Evolutionary conservation across 92 coral and sea anemone genomes (phyloP), one percentile per base, ranked within the genome.

Genomic region (Actinernus sp.): DNA sequence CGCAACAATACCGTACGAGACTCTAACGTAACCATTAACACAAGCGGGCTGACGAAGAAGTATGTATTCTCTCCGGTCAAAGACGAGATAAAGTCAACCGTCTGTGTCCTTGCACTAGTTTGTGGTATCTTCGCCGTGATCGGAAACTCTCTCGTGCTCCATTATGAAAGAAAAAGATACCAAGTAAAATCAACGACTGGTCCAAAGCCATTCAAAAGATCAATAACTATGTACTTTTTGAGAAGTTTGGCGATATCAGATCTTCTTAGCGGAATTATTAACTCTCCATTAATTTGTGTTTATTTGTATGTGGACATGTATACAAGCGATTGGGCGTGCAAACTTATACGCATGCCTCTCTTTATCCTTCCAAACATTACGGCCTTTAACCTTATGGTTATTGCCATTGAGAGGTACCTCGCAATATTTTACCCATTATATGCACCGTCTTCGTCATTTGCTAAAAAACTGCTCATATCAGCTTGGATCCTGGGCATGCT

Each of bases 211-310:
- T n/a, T n/a, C n/a, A n/a, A 58, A 13, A 18, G 65, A 9, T 39
- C 65, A 7, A 13, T 58, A 26, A 58, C 65, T 4, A 23, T 58
- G 65, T 58, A 58, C 47, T 58, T 58, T 47, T 24, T 58, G 26
- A 58, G 34, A 11, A 58, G 65, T n/a, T 39, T 58, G 1, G 65
- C 65, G 10, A 1, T 58, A 1, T 31, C 65, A 4, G 65, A 58
- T 14, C 26, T 58, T 2, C 26, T 36, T 31, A 23, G 41, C 43
- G 31, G 46, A 16, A 1, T 58, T 14, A 3, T 58, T 4, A 58
- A 58, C 36, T 21, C 26, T 13, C 65, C 65, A 11, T 22, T 58
- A 2, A 30, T 31, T 24, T 36, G 38, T 39, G 34, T 58, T 4
- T 30, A 23, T 28, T 31, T 58, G 26, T 58, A 17, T 23, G 46